Conservation (phyloP, 2,888 invertebrate genomes). For the Zygogramma bicolorata region DNA sequence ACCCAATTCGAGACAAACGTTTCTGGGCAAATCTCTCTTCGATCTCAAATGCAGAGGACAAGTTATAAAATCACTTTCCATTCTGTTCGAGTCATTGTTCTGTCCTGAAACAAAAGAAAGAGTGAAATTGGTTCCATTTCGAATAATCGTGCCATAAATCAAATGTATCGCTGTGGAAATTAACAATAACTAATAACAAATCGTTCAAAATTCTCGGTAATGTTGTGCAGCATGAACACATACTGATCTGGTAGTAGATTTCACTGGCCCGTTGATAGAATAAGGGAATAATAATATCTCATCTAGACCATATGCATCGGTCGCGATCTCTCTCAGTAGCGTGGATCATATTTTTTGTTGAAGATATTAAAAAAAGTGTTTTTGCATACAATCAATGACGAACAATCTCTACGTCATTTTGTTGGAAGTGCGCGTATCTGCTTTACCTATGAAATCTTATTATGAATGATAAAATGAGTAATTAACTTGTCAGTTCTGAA, state of each 20-base stretch:
- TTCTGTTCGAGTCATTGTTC: slow-evolving; percentile 22
- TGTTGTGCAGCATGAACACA: slow-evolving; percentile 17
- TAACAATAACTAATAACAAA: slow-evolving; percentile 28
- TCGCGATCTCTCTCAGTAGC: slow-evolving; percentile 30
- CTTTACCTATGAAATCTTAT: too few species aligned
- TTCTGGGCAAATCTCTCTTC: slow-evolving; percentile 12
- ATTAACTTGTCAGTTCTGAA: too few species aligned
- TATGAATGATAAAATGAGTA: too few species aligned
- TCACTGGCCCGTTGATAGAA: slow-evolving; percentile 37
- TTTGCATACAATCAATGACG: too few species aligned
- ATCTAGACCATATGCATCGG: slow-evolving; percentile 32
- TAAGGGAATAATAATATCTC: slow-evolving; percentile 33
- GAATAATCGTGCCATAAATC: slow-evolving; percentile 30
- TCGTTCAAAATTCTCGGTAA: slow-evolving; percentile 19
- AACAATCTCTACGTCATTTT: too few species aligned
- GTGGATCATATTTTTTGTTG: too few species aligned
- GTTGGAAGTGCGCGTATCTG: too few species aligned
- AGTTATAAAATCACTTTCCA: slow-evolving; percentile 29
- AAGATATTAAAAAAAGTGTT: too few species aligned
- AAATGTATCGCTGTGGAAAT: slow-evolving; percentile 23
- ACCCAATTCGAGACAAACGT: not conserved
- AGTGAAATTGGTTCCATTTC: slow-evolving; percentile 30
- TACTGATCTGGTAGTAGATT: slow-evolving; percentile 25
- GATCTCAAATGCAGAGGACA: slow-evolving; percentile 1
- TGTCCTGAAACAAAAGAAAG: slow-evolving; percentile 28